phyloP scores from a whole-genome alignment of 1,140 invertebrate genomes.

The Dendroctonus valens region DNA sequence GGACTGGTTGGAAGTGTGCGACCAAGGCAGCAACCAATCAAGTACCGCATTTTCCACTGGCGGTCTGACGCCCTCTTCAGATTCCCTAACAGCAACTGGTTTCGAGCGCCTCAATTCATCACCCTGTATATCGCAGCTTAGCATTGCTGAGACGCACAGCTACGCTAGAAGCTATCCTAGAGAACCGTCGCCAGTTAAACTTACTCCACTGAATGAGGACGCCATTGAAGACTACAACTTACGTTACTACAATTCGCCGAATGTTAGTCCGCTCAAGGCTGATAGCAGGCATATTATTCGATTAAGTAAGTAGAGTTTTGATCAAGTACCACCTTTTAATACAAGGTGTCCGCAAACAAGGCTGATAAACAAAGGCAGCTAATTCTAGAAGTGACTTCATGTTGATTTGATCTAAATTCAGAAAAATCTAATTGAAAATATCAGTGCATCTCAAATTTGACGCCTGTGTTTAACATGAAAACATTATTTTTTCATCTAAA shows the following conservation, averaged over 20 bases:
- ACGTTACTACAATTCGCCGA: conserved; percentile 28
- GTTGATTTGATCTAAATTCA: too few relatives aligned
- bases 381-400: too few relatives aligned
- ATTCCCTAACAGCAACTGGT: conserved; percentile 36
- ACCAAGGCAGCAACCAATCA: conserved; percentile 48
- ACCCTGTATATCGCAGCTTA: conserved; percentile 19
- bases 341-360: too few relatives aligned
- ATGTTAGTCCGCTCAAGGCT: conserved; percentile 42
- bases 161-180: conserved; percentile 52
- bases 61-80: conserved; percentile 45
- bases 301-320: conserved; percentile 36
- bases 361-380: too few relatives aligned
- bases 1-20: conserved; percentile 47
- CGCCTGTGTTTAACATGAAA: too few relatives aligned
- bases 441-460: too few relatives aligned
- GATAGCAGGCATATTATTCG: conserved; percentile 40
- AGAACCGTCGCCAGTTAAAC: conserved; percentile 47
- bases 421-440: too few relatives aligned
- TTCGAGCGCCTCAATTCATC: conserved; percentile 29
- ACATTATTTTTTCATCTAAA: too few relatives aligned
- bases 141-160: conserved; percentile 41
- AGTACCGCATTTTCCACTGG: conserved; percentile 43
- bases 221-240: conserved; percentile 40
- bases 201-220: conserved; percentile 57
- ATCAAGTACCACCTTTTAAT: too few relatives aligned